These are phyloP conservation scores for Limenitis camilla DNA, from an alignment of 2,888 invertebrate genomes.

Conservation along the genomic window DNA sequence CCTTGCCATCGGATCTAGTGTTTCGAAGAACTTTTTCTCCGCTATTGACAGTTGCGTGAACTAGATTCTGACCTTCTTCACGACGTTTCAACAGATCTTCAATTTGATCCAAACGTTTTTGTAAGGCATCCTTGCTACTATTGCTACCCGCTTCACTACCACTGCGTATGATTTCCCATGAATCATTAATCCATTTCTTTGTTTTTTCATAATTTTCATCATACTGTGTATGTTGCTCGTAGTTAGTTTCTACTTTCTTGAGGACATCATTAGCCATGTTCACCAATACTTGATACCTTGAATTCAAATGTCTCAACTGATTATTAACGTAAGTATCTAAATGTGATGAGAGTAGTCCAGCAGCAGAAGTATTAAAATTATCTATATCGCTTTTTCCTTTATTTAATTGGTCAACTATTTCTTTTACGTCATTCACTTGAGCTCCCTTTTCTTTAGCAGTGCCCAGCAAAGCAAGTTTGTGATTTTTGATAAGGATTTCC, in stretches of 20 bases:
- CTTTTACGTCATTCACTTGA: constrained; percentile 87
- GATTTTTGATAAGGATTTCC: constrained; percentile 91
- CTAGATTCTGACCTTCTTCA: constrained; percentile 90
- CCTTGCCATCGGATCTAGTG: constrained; percentile 91
- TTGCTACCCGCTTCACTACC: constrained; percentile 86
- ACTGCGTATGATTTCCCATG: constrained; percentile 85
- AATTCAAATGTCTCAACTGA: constrained; percentile 88
- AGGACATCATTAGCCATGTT: constrained; percentile 92
- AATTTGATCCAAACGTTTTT: constrained; percentile 84
- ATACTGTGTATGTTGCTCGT: constrained; percentile 88
- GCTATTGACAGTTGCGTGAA: constrained; percentile 89
- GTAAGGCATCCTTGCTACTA: constrained; percentile 87
- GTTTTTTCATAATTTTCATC: constrained; percentile 84
- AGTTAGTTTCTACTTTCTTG: constrained; percentile 91
- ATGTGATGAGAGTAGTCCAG: constrained; percentile 85
- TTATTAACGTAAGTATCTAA: constrained; percentile 91
- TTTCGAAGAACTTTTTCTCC: constrained; percentile 92
- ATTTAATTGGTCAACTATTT: constrained; percentile 81
- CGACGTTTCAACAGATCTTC: constrained; percentile 86
- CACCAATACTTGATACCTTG: constrained; percentile 90
- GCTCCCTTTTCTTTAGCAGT: constrained; percentile 88
- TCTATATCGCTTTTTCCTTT: constrained; percentile 89
- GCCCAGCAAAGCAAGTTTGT: constrained; percentile 87
- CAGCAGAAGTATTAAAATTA: constrained; percentile 85
- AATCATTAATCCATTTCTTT: constrained; percentile 89